Conservation (phyloP, 2,113 vertebrate genomes). For the Eclectus roratus region DNA sequence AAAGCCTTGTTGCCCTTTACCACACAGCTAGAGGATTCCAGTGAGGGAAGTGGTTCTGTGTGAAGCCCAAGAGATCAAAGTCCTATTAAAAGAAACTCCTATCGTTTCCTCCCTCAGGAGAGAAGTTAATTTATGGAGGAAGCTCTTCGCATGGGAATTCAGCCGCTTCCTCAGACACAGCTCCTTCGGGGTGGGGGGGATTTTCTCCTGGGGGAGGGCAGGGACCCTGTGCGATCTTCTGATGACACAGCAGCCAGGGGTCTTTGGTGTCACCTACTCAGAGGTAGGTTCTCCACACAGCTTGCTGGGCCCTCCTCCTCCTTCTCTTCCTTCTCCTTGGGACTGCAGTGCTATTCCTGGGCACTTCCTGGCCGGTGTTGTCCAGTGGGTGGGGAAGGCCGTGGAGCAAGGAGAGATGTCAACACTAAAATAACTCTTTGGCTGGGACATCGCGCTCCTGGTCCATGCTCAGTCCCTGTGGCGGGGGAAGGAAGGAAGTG, state of each 20-base stretch:
- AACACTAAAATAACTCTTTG: conserved; percentile 7
- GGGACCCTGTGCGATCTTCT: neutral
- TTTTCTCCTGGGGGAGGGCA: neutral
- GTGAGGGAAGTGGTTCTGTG: neutral
- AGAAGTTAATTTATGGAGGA: neutral
- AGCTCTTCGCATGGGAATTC: neutral
- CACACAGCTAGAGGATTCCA: neutral
- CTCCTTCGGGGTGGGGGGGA: neutral
- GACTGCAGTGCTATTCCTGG: neutral
- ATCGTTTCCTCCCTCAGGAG: conserved; percentile 10
- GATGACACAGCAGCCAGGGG: neutral
- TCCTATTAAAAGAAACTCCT: conserved; percentile 23
- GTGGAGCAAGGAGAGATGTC: neutral
- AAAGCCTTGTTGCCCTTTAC: neutral
- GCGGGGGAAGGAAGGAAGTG: neutral
- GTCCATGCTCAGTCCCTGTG: neutral
- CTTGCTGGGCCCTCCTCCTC: neutral
- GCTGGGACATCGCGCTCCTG: neutral
- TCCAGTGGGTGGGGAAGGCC: conserved; percentile 7
- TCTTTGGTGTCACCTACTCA: neutral
- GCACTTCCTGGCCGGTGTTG: neutral
- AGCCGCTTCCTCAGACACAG: neutral
- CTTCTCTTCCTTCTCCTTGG: neutral
- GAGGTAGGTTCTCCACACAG: neutral
- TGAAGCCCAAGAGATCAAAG: conserved; percentile 39